Conservation (phyloP, 1,140 invertebrate genomes). For the Muscidifurax raptorellus region DNA sequence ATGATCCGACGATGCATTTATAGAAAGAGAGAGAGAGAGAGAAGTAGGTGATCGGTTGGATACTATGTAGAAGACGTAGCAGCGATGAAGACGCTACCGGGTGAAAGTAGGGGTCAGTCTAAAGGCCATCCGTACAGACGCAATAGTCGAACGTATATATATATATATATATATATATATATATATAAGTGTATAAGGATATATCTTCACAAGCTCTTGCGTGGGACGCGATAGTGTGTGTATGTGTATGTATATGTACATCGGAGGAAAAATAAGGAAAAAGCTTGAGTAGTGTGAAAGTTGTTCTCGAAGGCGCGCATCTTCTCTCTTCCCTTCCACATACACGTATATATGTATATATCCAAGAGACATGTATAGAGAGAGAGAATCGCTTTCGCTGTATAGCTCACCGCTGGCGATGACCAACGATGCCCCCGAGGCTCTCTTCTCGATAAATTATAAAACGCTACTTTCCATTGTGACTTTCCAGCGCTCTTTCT, state of each 20-base stretch:
- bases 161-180: background rate
- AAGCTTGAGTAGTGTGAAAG: background rate
- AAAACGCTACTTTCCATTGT: slow-evolving; percentile 52
- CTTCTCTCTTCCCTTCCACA: background rate
- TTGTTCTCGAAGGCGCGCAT: background rate
- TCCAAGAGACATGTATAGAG: background rate
- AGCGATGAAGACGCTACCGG: slow-evolving; percentile 62
- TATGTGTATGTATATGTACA: background rate
- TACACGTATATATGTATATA: too few relatives aligned
- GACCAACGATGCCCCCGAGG: slow-evolving; percentile 60
- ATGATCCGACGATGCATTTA: background rate
- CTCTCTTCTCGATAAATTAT: slow-evolving; percentile 42
- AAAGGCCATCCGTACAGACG: slow-evolving; percentile 56
- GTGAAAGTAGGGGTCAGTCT: slow-evolving; percentile 67
- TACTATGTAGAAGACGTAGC: slow-evolving; percentile 52
- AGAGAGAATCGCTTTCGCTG: slow-evolving; percentile 65
- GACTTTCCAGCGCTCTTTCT: slow-evolving; percentile 39
- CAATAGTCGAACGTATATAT: slow-evolving; percentile 47
- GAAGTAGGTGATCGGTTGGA: slow-evolving; percentile 41
- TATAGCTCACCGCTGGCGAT: slow-evolving; percentile 50
- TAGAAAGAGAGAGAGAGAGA: background rate
- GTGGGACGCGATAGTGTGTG: background rate
- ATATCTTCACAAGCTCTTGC: background rate
- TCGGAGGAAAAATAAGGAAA: background rate
- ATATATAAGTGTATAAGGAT: background rate